Conservation (phyloP, 2,888 invertebrate genomes). For the Macrosiphum euphorbiae region DNA sequence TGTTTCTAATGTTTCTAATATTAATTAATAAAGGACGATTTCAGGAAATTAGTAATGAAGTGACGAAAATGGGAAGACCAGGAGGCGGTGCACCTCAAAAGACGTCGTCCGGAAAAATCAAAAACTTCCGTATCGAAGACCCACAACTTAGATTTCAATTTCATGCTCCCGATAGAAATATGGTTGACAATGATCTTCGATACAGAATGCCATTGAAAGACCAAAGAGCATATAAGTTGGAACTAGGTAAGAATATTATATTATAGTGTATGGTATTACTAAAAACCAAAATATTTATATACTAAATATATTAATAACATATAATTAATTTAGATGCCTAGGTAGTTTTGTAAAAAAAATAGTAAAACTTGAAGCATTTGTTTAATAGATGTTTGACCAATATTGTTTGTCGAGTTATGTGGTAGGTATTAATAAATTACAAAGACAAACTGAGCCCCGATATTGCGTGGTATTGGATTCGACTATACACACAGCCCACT, state of each 20-base stretch:
- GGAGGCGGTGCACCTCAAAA: slow-evolving; percentile 79
- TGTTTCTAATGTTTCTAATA: background rate
- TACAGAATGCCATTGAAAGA: slow-evolving; percentile 76
- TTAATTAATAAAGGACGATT: background rate
- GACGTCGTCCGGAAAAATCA: slow-evolving; percentile 70
- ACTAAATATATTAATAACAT: background rate
- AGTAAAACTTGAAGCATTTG: background rate
- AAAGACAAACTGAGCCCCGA: background rate
- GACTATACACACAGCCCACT: too few species aligned
- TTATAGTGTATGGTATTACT: background rate
- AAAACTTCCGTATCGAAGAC: slow-evolving; percentile 73
- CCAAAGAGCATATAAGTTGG: slow-evolving; percentile 75
- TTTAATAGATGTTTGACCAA: background rate
- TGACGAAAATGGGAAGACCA: slow-evolving; percentile 74
- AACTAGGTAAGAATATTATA: slow-evolving; percentile 73
- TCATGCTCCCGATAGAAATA: slow-evolving; percentile 75
- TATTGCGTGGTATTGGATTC: background rate
- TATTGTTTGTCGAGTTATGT: background rate
- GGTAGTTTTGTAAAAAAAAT: background rate
- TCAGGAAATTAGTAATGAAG: slow-evolving; percentile 64
- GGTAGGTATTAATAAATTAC: background rate
- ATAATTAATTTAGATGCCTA: background rate
- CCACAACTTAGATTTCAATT: slow-evolving; percentile 77
- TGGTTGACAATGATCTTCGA: slow-evolving; percentile 80
- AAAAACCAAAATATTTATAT: background rate